These are phyloP conservation scores for Telmatochromis brichardi DNA, from an alignment of 2,113 vertebrate genomes.

Conservation along the genomic window DNA sequence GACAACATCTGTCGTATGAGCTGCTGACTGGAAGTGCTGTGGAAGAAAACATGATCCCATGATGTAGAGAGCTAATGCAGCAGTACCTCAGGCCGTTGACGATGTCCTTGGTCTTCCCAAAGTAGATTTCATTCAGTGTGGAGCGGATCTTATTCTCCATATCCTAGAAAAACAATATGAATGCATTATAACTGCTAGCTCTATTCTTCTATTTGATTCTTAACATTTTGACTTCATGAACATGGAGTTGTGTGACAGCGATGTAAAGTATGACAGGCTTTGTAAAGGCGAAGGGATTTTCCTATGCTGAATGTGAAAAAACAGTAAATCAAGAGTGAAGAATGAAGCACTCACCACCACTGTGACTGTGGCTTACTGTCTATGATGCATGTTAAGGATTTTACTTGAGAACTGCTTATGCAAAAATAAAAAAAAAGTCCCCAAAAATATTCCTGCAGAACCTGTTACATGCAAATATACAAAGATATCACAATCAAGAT, in stretches of 20 bases:
- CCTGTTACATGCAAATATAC: background rate
- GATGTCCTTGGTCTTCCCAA: constrained; percentile 99
- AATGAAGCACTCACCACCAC: background rate
- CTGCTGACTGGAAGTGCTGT: background rate
- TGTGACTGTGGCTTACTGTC: background rate
- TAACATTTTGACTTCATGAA: background rate
- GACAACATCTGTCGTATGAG: background rate
- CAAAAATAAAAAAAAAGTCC: background rate
- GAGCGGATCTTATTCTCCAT: constrained; percentile 99
- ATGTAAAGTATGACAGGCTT: background rate
- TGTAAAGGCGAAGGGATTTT: background rate
- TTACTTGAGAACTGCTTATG: background rate
- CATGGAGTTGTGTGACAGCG: background rate
- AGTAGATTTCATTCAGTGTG: constrained; percentile 99
- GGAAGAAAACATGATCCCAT: background rate
- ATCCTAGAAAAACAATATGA: constrained; percentile 71
- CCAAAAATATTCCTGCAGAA: background rate
- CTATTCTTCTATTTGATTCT: background rate
- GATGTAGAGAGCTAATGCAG: background rate
- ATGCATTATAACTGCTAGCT: background rate
- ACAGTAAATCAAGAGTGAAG: background rate
- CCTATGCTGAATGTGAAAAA: background rate
- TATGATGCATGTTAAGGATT: background rate
- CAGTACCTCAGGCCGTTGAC: constrained; percentile 95
- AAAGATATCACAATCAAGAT: background rate